These are phyloP conservation scores for Drosophila arawakana DNA, from an alignment of 1,140 invertebrate species.

Conservation along the genomic window DNA sequence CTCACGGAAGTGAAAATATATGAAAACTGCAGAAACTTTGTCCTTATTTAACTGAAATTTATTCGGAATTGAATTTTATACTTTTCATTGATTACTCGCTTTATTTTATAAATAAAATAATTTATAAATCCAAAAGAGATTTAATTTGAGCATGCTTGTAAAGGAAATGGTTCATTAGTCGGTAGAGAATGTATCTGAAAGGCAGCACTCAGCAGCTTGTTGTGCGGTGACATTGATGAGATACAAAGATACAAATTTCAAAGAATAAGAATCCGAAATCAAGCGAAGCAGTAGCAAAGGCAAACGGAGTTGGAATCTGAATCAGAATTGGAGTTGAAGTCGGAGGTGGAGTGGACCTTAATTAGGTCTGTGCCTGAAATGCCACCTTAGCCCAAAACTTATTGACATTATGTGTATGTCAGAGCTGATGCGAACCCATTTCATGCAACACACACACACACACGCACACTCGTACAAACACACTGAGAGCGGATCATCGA, in stretches of 20 bases:
- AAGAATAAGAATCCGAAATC: not conserved
- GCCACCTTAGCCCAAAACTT: constrained; percentile 31
- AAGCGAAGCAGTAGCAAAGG: constrained; percentile 23
- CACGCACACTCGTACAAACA: no score
- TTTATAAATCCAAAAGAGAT: not conserved
- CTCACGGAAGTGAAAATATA: no score
- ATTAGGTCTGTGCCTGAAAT: constrained; percentile 45
- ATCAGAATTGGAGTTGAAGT: not conserved
- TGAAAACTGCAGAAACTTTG: no score
- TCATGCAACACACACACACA: constrained; percentile 28
- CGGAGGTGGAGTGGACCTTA: constrained; percentile 23
- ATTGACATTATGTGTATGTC: constrained; percentile 35
- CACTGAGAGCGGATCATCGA: constrained; percentile 45
- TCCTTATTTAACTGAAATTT: no score
- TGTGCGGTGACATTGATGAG: constrained; percentile 8
- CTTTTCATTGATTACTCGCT: no score
- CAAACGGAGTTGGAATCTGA: not conserved
- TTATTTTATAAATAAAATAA: no score
- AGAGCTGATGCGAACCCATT: constrained; percentile 16
- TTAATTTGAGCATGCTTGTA: not conserved
- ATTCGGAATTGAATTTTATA: no score
- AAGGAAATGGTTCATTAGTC: constrained; percentile 1
- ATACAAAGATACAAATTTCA: constrained; percentile 8
- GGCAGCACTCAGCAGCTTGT: constrained; percentile 10
- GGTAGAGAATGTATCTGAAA: not conserved